These are phyloP conservation scores for Stigmatopora nigra DNA, from an alignment of 2,113 vertebrate species.

Conservation along the genomic window DNA sequence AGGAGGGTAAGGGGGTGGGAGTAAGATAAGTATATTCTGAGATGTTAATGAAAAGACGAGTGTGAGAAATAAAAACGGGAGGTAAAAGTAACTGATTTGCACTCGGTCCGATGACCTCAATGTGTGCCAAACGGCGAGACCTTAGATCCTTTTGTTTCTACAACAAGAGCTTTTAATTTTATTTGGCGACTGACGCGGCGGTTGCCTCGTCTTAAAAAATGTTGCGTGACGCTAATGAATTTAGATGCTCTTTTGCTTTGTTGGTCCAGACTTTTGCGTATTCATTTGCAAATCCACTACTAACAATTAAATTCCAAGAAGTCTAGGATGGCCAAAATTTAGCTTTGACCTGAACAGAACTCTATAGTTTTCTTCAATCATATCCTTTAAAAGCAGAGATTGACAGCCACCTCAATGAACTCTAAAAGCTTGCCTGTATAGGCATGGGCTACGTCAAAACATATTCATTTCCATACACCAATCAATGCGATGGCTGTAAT, in stretches of 20 bases:
- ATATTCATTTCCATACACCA: slow-evolving; percentile 33
- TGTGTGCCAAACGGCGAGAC: slow-evolving; percentile 59
- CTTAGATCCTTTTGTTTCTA: slow-evolving; percentile 57
- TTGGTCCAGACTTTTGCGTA: slow-evolving; percentile 92
- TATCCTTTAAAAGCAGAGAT: neutral
- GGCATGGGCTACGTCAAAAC: slow-evolving; percentile 5
- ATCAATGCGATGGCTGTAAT: slow-evolving; percentile 52
- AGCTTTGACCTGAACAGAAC: slow-evolving; percentile 70
- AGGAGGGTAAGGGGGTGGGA: slow-evolving; percentile 16
- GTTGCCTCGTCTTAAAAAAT: slow-evolving; percentile 94
- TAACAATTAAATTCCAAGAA: slow-evolving; percentile 86
- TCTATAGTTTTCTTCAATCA: neutral
- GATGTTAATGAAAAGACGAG: slow-evolving; percentile 64
- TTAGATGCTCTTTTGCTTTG: slow-evolving; percentile 72
- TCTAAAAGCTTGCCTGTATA: neutral
- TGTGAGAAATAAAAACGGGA: slow-evolving; percentile 67
- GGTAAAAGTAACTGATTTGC: slow-evolving; percentile 61
- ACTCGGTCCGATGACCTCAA: slow-evolving; percentile 62
- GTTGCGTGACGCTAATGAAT: slow-evolving; percentile 92
- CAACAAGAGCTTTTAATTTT: slow-evolving; percentile 59
- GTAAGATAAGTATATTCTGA: slow-evolving; percentile 58
- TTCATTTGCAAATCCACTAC: slow-evolving; percentile 80
- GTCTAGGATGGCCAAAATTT: slow-evolving; percentile 84
- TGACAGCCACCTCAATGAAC: neutral
- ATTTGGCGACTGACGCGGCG: slow-evolving; percentile 70